A percentile compares a stretch with the other conserved stretches of the same genome.
Conservation (phyloP, 2,797 vertebrate species). For the Cuniculus paca region DNA sequence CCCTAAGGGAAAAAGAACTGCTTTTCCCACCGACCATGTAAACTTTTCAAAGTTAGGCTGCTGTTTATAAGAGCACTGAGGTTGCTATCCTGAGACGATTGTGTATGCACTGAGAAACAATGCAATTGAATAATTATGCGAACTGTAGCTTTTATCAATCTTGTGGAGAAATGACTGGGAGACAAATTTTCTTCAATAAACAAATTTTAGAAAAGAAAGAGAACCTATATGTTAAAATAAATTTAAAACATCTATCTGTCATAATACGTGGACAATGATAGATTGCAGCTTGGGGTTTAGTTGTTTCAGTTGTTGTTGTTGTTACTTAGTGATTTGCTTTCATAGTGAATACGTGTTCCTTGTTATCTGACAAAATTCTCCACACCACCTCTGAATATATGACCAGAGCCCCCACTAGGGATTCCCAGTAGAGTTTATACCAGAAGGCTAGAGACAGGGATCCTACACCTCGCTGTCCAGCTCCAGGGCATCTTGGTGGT, state of each 20-base stretch:
- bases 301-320: not conserved
- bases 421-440: fast-evolving
- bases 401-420: not conserved
- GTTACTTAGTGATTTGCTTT: not conserved
- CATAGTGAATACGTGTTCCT: not conserved
- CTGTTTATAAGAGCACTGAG: not conserved
- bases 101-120: constrained; percentile 19
- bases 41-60: not conserved
- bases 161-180: not conserved
- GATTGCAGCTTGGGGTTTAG: not conserved
- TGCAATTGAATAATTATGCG: not conserved
- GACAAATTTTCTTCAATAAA: constrained; percentile 51
- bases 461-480: not conserved
- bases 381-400: not conserved
- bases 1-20: not conserved
- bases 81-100: not conserved
- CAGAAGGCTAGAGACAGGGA: not conserved
- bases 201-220: not conserved
- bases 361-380: not conserved
- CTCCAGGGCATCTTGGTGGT: fast-evolving
- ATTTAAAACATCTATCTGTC: not conserved
- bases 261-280: not conserved
- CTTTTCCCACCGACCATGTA: not conserved
- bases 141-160: not conserved
- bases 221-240: not conserved